Base-by-base conservation (phyloP, 2,113 vertebrate genomes). In the Cnemophilus loriae region DNA sequence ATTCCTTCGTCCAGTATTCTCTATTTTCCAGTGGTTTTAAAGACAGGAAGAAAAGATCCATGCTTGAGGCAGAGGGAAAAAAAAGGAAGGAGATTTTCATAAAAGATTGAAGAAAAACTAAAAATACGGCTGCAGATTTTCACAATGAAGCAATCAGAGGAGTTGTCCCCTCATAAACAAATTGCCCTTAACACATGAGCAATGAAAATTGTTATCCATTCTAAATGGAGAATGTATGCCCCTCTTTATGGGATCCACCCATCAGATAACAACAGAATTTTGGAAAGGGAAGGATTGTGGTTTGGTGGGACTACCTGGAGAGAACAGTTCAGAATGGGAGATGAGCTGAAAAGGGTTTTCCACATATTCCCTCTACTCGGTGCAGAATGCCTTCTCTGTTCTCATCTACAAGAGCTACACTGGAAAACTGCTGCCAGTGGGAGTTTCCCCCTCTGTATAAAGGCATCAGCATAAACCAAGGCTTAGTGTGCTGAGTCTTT, bases 291-390 rank as follows among this genome's bases (percentile, higher is more conserved):
- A 57, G 9, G 11, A 13, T 20, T 64, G 23, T 60, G 35, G 8
- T 56, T 64, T 64, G 32, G 16, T 56, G 3, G 6, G 32, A 44
- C 15, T 20, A 28, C 24, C 11, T 37, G 46, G 44, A 65, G 11
- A 78, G 9, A 87, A 44, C 13, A 17, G 21, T 39, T 56, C 33
- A 30, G 39, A 46, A 52, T 3, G 2, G 32, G 49, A 87, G 49
- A 35, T 19, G 63, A 85, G 26, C 22, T 56, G 70, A n/a, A 49
- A 69, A 56, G 30, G 28, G 20, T 49, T 82, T 90, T 85, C 67
- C 23, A 47, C 4, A 11, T 3, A 23, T 23, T 6, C 13, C 7
- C 32, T n/a, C n/a, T n/a, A n/a, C n/a, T 55, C 2, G 0, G 4
- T 27, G 52, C 15, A 16, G 64, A 46, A 84, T 2, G 3, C 14